phyloP scores from a whole-genome alignment of 2,888 invertebrate species.

The Psococerastis gibbosa region DNA sequence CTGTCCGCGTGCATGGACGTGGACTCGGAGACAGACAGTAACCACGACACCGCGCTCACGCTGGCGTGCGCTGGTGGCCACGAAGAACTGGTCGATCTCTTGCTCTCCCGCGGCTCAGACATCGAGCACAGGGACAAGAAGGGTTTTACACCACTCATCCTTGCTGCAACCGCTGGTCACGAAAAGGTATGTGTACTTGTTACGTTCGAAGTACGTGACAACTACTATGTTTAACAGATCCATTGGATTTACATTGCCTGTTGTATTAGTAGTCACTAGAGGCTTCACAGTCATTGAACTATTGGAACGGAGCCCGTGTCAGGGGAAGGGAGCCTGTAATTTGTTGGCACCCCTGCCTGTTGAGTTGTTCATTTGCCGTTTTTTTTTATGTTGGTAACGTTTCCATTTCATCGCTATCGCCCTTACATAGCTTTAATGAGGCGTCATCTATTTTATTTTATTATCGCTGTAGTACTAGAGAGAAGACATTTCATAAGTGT shows the following conservation, averaged over 20 bases:
- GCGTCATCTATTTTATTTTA: no score
- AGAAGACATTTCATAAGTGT: no score
- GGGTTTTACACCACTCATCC: conserved; percentile 92
- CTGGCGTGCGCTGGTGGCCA: conserved; percentile 95
- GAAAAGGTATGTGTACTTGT: conserved; percentile 42
- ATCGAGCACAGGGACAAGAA: conserved; percentile 98
- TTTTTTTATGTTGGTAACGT: no score
- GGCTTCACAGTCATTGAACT: no score
- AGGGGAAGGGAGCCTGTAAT: no score
- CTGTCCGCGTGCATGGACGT: conserved; percentile 63
- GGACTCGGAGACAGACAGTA: conserved; percentile 95
- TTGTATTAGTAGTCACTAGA: neutral
- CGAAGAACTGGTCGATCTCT: conserved; percentile 82
- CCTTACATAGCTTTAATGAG: no score
- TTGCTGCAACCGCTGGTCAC: conserved; percentile 93
- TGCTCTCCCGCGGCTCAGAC: conserved; percentile 81
- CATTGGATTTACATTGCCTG: neutral
- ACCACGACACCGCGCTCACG: conserved; percentile 96
- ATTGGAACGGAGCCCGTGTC: no score
- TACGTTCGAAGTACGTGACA: neutral
- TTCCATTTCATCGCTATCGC: no score
- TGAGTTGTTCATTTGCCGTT: no score
- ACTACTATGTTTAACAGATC: neutral
- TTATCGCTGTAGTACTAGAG: no score
- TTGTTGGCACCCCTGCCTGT: no score